Evolutionary conservation across 2,797 vertebrate species (phyloP).

Genomic region (Vultur gryphus): DNA sequence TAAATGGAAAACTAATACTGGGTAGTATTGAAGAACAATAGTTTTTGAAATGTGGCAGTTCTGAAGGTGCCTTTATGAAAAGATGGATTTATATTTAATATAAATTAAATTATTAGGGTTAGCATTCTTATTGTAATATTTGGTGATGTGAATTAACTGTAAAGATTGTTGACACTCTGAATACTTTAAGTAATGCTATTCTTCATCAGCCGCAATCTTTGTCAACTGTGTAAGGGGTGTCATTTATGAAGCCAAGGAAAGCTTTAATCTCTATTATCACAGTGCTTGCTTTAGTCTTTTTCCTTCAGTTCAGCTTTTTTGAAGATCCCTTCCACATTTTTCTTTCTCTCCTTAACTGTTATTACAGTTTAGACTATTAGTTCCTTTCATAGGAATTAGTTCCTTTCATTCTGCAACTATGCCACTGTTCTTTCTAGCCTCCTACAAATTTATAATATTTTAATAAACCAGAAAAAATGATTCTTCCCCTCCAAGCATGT

Average conservation of each 20-base stretch:
- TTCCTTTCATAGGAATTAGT: background rate
- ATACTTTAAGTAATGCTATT: background rate
- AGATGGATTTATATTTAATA: background rate
- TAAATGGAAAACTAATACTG: background rate
- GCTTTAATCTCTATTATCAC: background rate
- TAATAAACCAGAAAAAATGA: background rate
- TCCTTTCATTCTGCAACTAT: background rate
- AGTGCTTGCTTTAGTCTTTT: background rate
- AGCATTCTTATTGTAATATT: background rate
- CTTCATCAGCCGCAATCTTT: background rate
- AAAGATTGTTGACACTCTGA: background rate
- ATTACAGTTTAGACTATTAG: background rate
- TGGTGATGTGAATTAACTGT: background rate
- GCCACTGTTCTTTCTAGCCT: background rate
- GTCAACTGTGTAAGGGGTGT: background rate
- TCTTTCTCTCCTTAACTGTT: background rate
- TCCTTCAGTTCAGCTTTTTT: background rate
- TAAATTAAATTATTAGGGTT: background rate
- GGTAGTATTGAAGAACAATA: background rate
- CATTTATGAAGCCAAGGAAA: background rate
- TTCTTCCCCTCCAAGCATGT: background rate
- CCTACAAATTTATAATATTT: background rate
- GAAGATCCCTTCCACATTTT: background rate
- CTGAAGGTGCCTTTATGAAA: background rate
- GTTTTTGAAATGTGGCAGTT: background rate